Base-by-base conservation (phyloP, 2,888 invertebrate genomes). In the Xestobium rufovillosum region DNA sequence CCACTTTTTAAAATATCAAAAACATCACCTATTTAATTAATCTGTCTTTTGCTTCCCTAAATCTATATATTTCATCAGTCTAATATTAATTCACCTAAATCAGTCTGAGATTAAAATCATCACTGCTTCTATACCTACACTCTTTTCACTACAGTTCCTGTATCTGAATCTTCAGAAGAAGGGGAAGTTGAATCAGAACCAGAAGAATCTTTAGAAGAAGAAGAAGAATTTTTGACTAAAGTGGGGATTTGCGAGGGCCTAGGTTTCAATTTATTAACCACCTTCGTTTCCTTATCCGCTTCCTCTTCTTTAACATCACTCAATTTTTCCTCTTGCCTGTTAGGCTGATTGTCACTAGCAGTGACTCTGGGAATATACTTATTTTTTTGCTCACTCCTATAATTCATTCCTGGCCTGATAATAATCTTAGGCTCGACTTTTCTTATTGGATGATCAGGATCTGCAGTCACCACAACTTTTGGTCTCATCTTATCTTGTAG, bases 351-450 rank as follows among this genome's bases (percentile, higher is more conserved):
- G 48, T 63, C 57, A 37, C 59, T 49, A 19, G 61, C 60, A 37
- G 67, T 64, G 1, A 76, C 72, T 53, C 73, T 66, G 4, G 76
- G 70, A 34, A 68, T 63, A 49, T 68, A 66, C 39, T 59, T 55
- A 3, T 44, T 54, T 36, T 55, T 53, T 14, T 55, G 55, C 11
- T 44, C 51, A 6, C 50, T 50, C 34, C 57, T 61, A 39, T 61
- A 64, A 2, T 58, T 52, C 26, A 70, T 66, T 1, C 72, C 72
- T 4, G 79, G 72, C 48, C 75, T 75, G 12, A 79, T 77, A 19
- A 78, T 67, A 39, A 79, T 71, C 53, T 72, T 75, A 1, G 75
- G 70, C 49, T 80, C 77, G 16, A 55, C 52, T 39, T 69, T 59
- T 31, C 60, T 65, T 11, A 60, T 59, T 13, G 67, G 58, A 34